Conservation (phyloP, 2,888 invertebrate species). For the Oligia latruncula region DNA sequence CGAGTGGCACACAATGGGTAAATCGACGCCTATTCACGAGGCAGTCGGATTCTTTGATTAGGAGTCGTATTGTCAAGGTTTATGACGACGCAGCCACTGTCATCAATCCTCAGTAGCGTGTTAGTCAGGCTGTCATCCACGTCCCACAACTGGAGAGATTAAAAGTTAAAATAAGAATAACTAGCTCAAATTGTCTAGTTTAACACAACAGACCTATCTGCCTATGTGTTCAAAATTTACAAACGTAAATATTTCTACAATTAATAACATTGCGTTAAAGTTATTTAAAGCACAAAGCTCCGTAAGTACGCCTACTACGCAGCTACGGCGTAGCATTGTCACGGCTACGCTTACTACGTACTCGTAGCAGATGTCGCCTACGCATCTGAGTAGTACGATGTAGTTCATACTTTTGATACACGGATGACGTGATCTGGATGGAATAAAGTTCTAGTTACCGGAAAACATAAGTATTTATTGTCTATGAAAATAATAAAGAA, state of each 20-base stretch:
- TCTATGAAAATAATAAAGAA: no score
- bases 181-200: not conserved
- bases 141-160: conserved; percentile 88
- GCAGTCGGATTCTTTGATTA: conserved; percentile 96
- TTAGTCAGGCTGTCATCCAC: conserved; percentile 91
- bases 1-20: conserved; percentile 93
- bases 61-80: conserved; percentile 93
- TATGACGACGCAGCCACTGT: conserved; percentile 92
- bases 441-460: not conserved
- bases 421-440: no score
- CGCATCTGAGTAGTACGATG: not conserved
- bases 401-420: not conserved
- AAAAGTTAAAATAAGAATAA: not conserved
- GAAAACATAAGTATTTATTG: no score
- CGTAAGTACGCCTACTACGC: no score
- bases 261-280: not conserved
- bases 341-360: conserved; percentile 31
- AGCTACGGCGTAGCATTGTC: conserved; percentile 39
- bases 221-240: not conserved
- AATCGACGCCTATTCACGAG: conserved; percentile 94
- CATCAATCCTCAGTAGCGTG: conserved; percentile 87
- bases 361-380: conserved; percentile 28
- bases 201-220: not conserved
- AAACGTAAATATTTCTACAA: not conserved
- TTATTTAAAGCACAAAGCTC: not conserved